Conservation (phyloP, 1,140 invertebrate genomes). For the Papilio xuthus region DNA sequence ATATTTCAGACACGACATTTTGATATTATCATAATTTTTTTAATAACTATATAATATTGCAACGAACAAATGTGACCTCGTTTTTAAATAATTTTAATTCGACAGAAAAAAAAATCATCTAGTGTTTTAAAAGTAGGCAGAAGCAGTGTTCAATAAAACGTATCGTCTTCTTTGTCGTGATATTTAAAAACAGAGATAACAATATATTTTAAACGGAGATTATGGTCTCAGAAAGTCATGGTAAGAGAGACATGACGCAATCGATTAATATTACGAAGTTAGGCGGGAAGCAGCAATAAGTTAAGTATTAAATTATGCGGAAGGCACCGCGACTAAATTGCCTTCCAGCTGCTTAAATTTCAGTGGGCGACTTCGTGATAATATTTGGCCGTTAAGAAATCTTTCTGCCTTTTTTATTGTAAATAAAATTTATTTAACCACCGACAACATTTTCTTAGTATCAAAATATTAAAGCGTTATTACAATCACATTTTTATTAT, state of each 20-base stretch:
- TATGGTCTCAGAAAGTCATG: no score
- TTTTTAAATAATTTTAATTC: background rate
- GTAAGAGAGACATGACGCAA: conserved; percentile 51
- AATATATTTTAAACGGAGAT: no score
- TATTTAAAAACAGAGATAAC: no score
- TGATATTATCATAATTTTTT: background rate
- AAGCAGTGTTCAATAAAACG: no score
- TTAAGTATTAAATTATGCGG: conserved; percentile 51
- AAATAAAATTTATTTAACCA: background rate
- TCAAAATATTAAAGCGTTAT: background rate
- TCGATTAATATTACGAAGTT: conserved; percentile 63
- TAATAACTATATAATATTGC: background rate
- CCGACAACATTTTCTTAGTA: background rate
- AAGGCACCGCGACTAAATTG: conserved; percentile 35
- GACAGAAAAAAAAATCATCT: background rate
- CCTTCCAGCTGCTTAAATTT: conserved; percentile 34
- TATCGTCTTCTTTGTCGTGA: no score
- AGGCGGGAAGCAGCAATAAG: conserved; percentile 52
- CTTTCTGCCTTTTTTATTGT: background rate
- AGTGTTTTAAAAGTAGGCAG: background rate
- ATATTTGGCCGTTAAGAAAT: conserved; percentile 11
- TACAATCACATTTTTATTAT: background rate
- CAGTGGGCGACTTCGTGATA: conserved; percentile 11
- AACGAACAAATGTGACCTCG: background rate
- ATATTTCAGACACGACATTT: background rate